Base-by-base conservation (phyloP, 2,797 vertebrate species). In the Sebastiscus tertius region DNA sequence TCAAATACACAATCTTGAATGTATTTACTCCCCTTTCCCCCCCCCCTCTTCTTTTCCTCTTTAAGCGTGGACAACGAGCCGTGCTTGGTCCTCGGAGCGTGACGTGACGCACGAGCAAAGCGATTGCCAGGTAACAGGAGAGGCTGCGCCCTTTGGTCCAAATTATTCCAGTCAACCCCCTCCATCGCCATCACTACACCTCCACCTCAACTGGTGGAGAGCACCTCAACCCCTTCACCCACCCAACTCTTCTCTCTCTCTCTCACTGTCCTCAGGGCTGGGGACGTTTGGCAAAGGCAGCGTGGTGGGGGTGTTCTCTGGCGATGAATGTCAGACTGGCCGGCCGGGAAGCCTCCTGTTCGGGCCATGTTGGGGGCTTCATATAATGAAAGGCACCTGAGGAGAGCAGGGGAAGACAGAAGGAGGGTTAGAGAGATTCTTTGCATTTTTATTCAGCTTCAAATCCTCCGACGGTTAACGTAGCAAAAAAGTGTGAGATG, bases 351-450 rank as follows among this genome's bases (percentile, higher is more conserved):
- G 94, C 94, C 95, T 96, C 94, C 92, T 87, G 75, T 94, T 96
- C 96, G 95, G 82, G 94, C 96, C 85, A 96, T 95, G 96, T 95
- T 94, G 94, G 95, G 46, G 72, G 68, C 94, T 98, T 99, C 97
- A 99, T 96, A 99, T 99, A 97, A 99, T 99, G 97, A 99, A 99
- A 98, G 98, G 98, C 97, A 99, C 98, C 98, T 99, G 96, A 90
- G 94, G 94, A 95, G 84, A 91, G 95, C 88, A 92, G 76, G 90
- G 92, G 95, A 88, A 87, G 87, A 79, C 24, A 96, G 93, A 93
- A 94, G 94, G 88, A 66, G 66, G 70, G 72, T 91, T 84, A 83
- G 58, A 42, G 29, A 34, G 34, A 73, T 24, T 82, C 22, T 52
- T 59, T 80, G 27, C 24, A 72, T 61, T 79, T 69, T 46, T 39